phyloP scores from a whole-genome alignment of 2,888 invertebrate species.

The Melieria crassipennis region DNA sequence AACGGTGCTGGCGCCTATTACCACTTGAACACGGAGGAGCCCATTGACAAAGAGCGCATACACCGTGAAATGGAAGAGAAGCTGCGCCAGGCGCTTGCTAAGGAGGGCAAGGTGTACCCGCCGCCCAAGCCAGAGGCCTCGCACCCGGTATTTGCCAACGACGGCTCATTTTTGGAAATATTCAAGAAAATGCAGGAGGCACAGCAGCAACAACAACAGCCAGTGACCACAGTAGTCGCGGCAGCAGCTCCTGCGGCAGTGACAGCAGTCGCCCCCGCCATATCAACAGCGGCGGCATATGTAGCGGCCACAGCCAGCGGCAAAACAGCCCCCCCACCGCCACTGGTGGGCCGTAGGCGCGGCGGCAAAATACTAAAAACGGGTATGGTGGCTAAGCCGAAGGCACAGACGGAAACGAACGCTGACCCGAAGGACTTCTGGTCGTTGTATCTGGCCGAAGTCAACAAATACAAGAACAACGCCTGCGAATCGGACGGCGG shows the following conservation, averaged over 20 bases:
- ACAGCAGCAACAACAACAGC: constrained; percentile 61
- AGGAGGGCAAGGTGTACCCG: constrained; percentile 66
- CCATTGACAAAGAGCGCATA: constrained; percentile 63
- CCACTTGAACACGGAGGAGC: constrained; percentile 58
- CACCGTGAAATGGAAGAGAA: constrained; percentile 65
- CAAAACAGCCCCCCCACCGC: constrained; percentile 66
- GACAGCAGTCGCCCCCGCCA: constrained; percentile 46
- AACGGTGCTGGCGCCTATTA: constrained; percentile 53
- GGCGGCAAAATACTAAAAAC: constrained; percentile 90
- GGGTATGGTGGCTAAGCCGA: constrained; percentile 87
- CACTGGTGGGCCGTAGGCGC: constrained; percentile 81
- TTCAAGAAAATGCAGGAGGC: constrained; percentile 82
- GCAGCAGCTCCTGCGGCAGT: constrained; percentile 34
- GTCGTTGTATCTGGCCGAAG: constrained; percentile 94
- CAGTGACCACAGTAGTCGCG: constrained; percentile 36
- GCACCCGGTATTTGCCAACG: constrained; percentile 71
- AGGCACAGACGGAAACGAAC: constrained; percentile 70
- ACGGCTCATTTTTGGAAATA: constrained; percentile 90
- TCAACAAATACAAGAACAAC: constrained; percentile 90
- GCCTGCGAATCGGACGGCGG: constrained; percentile 93
- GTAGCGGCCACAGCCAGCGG: constrained; percentile 52
- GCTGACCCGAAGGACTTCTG: constrained; percentile 84
- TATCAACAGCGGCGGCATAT: constrained; percentile 50
- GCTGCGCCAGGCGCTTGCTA: constrained; percentile 60
- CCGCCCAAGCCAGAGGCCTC: constrained; percentile 73